A percentile compares a stretch with the other conserved stretches of the same genome.
Conservation (phyloP, 2,113 vertebrate genomes). For the Oenanthe melanoleuca region DNA sequence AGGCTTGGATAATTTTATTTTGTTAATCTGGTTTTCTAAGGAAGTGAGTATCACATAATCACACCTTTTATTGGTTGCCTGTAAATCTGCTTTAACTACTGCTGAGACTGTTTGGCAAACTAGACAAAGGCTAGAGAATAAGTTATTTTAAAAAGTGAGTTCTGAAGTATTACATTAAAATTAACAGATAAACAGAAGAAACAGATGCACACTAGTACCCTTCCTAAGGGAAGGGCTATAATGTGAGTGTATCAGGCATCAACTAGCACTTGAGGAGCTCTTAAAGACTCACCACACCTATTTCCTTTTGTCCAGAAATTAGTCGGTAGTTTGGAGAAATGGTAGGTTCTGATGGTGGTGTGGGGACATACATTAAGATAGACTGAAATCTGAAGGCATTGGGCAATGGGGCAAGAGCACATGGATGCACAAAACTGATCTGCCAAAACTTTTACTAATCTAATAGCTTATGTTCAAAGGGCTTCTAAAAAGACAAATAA, state of each 20-base stretch:
- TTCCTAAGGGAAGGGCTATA: neutral
- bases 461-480: neutral
- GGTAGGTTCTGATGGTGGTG: too few relatives aligned
- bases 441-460: neutral
- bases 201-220: neutral
- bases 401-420: neutral
- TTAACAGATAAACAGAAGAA: neutral
- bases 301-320: neutral
- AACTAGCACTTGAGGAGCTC: neutral
- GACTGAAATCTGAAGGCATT: neutral
- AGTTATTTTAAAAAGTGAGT: neutral
- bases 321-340: neutral
- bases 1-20: neutral
- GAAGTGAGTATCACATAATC: neutral
- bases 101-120: neutral
- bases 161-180: neutral
- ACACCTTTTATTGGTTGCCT: neutral
- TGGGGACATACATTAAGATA: neutral
- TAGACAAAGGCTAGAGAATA: neutral
- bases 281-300: neutral
- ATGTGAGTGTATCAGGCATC: neutral
- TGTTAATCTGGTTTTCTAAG: slow-evolving; percentile 16
- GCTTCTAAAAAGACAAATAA: neutral
- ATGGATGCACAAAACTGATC: neutral
- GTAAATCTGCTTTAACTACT: slow-evolving; percentile 1